A percentile compares a stretch with the other conserved stretches of the same genome.
Conservation (phyloP, 2,113 vertebrate genomes). For the Xyliphius kryptos region DNA sequence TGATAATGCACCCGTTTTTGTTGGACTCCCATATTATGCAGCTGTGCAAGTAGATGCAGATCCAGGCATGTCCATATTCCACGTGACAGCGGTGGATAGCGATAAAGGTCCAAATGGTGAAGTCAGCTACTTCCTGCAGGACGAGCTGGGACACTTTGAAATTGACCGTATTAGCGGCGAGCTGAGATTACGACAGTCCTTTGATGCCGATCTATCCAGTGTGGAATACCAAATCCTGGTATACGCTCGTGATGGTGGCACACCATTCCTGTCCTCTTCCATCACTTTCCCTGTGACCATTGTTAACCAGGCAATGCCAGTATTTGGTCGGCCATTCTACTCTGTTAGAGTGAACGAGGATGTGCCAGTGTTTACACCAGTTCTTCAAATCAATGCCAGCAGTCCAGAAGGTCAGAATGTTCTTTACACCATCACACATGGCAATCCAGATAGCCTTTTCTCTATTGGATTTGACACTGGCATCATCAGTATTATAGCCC, state of each 20-base stretch:
- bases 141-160: slow-evolving; percentile 91
- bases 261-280: slow-evolving; percentile 72
- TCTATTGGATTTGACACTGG: slow-evolving; percentile 94
- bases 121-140: slow-evolving; percentile 81
- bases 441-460: slow-evolving; percentile 83
- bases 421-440: slow-evolving; percentile 90
- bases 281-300: slow-evolving; percentile 89
- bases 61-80: slow-evolving; percentile 80
- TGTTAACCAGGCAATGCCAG: slow-evolving; percentile 96
- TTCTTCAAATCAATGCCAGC: slow-evolving; percentile 89
- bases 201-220: slow-evolving; percentile 89
- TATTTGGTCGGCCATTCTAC: slow-evolving; percentile 94
- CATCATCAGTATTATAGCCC: slow-evolving; percentile 81
- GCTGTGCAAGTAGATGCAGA: slow-evolving; percentile 92
- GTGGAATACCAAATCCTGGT: slow-evolving; percentile 83
- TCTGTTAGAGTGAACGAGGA: slow-evolving; percentile 81
- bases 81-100: slow-evolving; percentile 80
- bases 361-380: slow-evolving; percentile 75
- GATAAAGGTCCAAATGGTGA: slow-evolving; percentile 90
- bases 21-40: slow-evolving; percentile 93
- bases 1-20: slow-evolving; percentile 85
- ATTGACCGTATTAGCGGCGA: slow-evolving; percentile 79
- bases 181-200: slow-evolving; percentile 78
- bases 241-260: slow-evolving; percentile 84
- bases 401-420: slow-evolving; percentile 93